Conservation (phyloP, 2,888 invertebrate genomes). For the Orgyia antiqua region DNA sequence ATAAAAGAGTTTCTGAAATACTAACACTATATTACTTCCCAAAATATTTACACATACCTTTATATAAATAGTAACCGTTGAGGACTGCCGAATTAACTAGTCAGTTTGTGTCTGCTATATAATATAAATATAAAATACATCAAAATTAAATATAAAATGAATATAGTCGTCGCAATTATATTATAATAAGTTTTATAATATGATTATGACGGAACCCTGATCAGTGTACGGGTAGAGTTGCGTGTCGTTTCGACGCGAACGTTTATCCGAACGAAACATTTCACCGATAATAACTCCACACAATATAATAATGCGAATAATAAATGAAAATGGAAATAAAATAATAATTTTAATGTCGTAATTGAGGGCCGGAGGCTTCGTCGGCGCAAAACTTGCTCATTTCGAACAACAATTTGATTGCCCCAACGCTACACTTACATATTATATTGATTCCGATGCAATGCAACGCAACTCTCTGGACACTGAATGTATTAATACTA, state of each 20-base stretch:
- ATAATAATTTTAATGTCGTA: constrained; percentile 77
- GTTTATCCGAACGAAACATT: constrained; percentile 78
- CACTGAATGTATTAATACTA: constrained; percentile 41
- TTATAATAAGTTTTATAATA: too few species aligned
- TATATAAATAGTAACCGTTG: too few species aligned
- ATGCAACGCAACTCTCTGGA: too few species aligned
- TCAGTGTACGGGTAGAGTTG: constrained; percentile 47
- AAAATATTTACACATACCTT: too few species aligned
- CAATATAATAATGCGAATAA: constrained; percentile 79
- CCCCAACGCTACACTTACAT: constrained; percentile 38
- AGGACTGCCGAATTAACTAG: too few species aligned
- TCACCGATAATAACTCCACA: constrained; percentile 78
- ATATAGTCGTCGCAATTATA: too few species aligned
- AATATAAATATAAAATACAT: too few species aligned
- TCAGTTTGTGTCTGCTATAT: too few species aligned
- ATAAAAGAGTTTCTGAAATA: too few species aligned
- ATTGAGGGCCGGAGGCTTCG: constrained; percentile 67
- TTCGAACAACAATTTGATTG: constrained; percentile 60
- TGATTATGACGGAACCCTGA: constrained; percentile 54
- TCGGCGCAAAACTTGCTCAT: constrained; percentile 54
- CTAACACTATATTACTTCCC: too few species aligned
- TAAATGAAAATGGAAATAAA: constrained; percentile 78
- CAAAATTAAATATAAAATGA: too few species aligned
- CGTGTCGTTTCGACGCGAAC: constrained; percentile 61
- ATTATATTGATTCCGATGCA: constrained; percentile 58